Base-by-base conservation (phyloP, 1,140 invertebrate genomes). In the Nasonia vitripennis region DNA sequence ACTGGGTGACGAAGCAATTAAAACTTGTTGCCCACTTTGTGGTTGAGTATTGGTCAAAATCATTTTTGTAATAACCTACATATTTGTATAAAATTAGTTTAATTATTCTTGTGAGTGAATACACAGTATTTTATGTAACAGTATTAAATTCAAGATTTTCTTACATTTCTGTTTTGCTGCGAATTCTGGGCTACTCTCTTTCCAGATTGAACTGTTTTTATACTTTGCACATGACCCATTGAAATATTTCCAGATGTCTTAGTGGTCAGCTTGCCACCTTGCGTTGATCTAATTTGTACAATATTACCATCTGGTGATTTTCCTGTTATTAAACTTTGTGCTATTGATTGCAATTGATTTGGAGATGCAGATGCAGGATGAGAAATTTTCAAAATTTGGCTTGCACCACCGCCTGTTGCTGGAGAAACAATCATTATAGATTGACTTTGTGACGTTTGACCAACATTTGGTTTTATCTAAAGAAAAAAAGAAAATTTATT, bases 11-110 rank as follows among this genome's bases (percentile, higher is more conserved):
- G 89, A 91, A 4, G 93, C 89, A 62, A 94, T 89, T 10, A 93
- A 84, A 78, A 93, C 89, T 87, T 93, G 91, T 73, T 91, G 89
- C 74, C 89, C 91, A 77, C 88, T 84, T 78, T 92, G 92, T 23
- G 88, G 7, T 77, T 92, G 91, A 86, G 93, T 94, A 84, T 94
- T 94, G 23, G 94, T 93, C 73, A 95, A 91, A 85, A 95, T 95
- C 89, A 95, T 95, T 92, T 95, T 95, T 55, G 95, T 94, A 71
- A 93, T 93, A 51, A 94, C 92, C 92, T 94, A 86, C 51, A 74
- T 73, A 48, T 11, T 20, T 27, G 11, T 55, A 17, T 27, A 83
- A 82, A 51, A 81, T 68, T 55, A 55, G 10, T 17, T 55, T 10
- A 74, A 45, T 34, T 75, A 73, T 37, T 31, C 48, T 81, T 37